Base-by-base conservation (phyloP, 2,888 invertebrate species). In the Dynastes maya region DNA sequence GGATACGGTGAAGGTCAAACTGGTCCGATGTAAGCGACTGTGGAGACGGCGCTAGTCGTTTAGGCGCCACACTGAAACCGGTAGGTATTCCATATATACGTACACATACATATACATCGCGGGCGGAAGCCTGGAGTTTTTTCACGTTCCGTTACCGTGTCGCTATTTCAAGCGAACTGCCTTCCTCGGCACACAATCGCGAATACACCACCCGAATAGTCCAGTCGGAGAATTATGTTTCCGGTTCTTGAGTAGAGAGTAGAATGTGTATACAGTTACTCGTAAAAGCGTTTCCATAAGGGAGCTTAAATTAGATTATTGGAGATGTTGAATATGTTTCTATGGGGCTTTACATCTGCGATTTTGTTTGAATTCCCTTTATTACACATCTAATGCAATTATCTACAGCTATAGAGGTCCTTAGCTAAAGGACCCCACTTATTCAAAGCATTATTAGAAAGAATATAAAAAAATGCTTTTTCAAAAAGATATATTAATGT, bases 21-120 rank as follows among this genome's bases (percentile, higher is more conserved):
- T 74, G 72, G 72, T 61, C 72, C 27, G 61, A 61, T 61, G 61
- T 58, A 55, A 3, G 16, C 51, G 49, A 51, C 13, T 68, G 32
- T 5, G 61, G 13, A 22, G 27, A 68, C 72, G 72, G 29, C 40
- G 61, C 61, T 61, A 74, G 72, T 55, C 72, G 72, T 61, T 9
- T 32, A 61, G 72, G 72, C 72, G 72, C 72, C 72, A 32, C 72
- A 32, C 72, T 51, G 68, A 29, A 58, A 58, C 22, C 68, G 68
- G 22, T 63, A 63, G 63, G 32, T 68, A 27, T 68, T 68, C 68
- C 65, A 40, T 32, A 63, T 29, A 32, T 45, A 63, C 63, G 13
- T 68, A n/a, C 68, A 27, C 5, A 63, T 11, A 32, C 11, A 63
- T 29, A 32, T 53, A 29, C 68, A 27, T 5, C 22, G 6, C 55